Percentiles rank a stretch among this genome's conserved stretches.
Conservation (phyloP, 2,797 vertebrate genomes). For the Sparus aurata region DNA sequence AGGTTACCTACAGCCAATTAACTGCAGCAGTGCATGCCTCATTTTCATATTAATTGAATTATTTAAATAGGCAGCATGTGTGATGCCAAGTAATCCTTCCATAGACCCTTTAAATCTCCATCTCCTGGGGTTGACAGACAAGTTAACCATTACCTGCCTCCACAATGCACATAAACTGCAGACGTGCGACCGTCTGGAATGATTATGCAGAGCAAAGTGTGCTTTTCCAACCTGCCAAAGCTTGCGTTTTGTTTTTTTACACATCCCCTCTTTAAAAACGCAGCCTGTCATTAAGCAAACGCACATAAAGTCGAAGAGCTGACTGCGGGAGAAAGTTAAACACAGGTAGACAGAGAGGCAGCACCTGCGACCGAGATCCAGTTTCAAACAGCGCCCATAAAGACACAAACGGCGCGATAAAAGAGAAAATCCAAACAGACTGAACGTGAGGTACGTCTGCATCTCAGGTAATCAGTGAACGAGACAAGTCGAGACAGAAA, state of each 20-base stretch:
- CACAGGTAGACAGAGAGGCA: conserved; percentile 45
- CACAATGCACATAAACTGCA: conserved; percentile 39
- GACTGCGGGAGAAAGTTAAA: conserved; percentile 68
- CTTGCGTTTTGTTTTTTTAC: conserved; percentile 44
- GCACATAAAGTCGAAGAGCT: conserved; percentile 60
- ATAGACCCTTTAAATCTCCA: conserved; percentile 27
- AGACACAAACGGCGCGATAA: conserved; percentile 19
- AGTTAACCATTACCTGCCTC: conserved; percentile 19
- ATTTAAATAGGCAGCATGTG: not conserved
- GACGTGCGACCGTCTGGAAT: conserved; percentile 43
- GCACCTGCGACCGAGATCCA: conserved; percentile 47
- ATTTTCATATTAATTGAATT: conserved; percentile 15
- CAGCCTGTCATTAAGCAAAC: conserved; percentile 70
- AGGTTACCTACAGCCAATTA: conserved; percentile 8
- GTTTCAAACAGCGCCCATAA: conserved; percentile 40
- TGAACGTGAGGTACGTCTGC: conserved; percentile 33
- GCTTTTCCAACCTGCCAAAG: conserved; percentile 52
- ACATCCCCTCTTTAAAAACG: conserved; percentile 58
- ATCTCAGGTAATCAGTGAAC: conserved; percentile 45
- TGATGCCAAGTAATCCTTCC: not conserved
- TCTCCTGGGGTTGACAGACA: conserved; percentile 19
- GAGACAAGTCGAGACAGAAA: conserved; percentile 20
- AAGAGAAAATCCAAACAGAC: conserved; percentile 20
- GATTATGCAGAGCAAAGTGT: conserved; percentile 48
- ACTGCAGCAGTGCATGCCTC: not conserved